Conservation (phyloP, 1,140 invertebrate genomes). For the Batillaria attramentaria region DNA sequence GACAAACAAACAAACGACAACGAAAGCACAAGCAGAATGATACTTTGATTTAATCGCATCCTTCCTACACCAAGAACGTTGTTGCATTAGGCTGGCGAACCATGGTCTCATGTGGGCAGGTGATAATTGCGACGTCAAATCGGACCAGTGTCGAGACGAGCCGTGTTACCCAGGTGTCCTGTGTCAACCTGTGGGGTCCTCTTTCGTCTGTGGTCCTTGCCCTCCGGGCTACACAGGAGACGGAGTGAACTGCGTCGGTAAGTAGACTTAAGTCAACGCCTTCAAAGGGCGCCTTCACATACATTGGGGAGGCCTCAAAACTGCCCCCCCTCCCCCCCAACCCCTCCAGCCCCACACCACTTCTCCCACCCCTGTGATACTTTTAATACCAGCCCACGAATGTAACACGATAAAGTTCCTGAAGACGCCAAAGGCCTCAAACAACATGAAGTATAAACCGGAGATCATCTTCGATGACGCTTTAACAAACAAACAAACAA, state of each 20-base stretch:
- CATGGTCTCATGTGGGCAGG: conserved; percentile 28
- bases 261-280: background rate
- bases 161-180: conserved; percentile 39
- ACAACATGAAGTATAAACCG: no score
- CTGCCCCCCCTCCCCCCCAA: background rate
- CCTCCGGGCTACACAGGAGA: conserved; percentile 40
- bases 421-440: no score
- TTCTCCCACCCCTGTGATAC: background rate
- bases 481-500: no score
- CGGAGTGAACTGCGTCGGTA: conserved; percentile 32
- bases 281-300: background rate
- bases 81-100: no score
- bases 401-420: no score
- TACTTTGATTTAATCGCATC: no score
- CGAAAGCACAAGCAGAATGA: no score
- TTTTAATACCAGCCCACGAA: background rate
- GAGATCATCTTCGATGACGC: no score
- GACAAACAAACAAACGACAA: no score
- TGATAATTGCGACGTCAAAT: conserved; percentile 24
- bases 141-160: conserved; percentile 35
- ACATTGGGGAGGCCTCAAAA: background rate
- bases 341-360: background rate
- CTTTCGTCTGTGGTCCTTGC: conserved; percentile 40
- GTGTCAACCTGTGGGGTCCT: conserved; percentile 19
- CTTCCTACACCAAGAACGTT: no score